A percentile compares a stretch with the other conserved stretches of the same genome.
phyloP scores from a whole-genome alignment of 2,113 vertebrate genomes.

The Paracanthobrama guichenoti region DNA sequence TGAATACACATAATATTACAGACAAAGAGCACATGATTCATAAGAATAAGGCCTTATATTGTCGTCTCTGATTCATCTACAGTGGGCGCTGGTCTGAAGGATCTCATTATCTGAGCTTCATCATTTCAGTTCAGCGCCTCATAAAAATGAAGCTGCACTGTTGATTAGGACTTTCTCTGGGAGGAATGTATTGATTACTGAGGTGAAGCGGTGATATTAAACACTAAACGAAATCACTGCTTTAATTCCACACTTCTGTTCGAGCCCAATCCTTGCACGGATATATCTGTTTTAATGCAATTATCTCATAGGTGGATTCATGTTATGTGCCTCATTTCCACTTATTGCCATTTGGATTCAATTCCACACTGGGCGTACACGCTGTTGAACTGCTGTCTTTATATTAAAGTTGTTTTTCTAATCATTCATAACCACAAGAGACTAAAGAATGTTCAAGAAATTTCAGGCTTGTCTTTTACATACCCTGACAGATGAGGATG shows the following conservation, averaged over 20 bases:
- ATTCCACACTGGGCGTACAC: background rate
- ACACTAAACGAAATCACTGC: background rate
- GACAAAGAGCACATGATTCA: background rate
- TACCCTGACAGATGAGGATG: background rate
- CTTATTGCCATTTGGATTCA: background rate
- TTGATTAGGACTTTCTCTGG: constrained; percentile 2
- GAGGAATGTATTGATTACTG: constrained; percentile 17
- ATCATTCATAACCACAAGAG: background rate
- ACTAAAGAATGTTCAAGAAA: background rate
- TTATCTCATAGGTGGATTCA: background rate
- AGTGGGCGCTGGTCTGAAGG: background rate
- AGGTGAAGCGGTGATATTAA: background rate
- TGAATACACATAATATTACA: background rate
- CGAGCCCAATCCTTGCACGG: background rate
- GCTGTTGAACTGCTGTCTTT: background rate
- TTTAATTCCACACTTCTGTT: constrained; percentile 19
- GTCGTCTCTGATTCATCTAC: background rate
- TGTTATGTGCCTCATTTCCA: constrained; percentile 19
- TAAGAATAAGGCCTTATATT: background rate
- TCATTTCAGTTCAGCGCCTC: background rate
- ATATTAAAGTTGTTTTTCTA: background rate
- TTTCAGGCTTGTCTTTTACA: background rate
- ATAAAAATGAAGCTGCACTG: constrained; percentile 2
- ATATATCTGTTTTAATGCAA: background rate
- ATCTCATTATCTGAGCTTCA: constrained; percentile 21